Evolutionary conservation across 2,888 invertebrate genomes (phyloP).

Genomic region (Escarpia spicata): DNA sequence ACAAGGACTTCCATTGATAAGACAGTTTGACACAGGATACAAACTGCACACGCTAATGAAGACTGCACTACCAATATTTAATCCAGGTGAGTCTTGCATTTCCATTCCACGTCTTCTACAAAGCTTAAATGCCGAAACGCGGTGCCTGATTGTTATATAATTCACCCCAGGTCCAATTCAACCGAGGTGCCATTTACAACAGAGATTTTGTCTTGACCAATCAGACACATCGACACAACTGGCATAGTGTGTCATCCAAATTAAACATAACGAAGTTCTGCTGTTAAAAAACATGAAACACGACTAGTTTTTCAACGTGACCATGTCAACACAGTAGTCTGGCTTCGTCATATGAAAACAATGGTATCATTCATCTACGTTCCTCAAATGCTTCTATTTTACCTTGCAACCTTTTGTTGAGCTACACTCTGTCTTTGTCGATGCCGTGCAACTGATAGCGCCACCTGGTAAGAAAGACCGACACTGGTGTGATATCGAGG

Average conservation of each 20-base stretch:
- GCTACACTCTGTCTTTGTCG: slow-evolving; percentile 10
- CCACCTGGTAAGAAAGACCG: not conserved
- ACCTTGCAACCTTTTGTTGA: slow-evolving; percentile 6
- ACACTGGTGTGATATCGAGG: not conserved
- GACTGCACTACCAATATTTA: not conserved
- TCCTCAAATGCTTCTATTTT: not conserved
- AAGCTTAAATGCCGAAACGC: not conserved
- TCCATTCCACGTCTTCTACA: not conserved
- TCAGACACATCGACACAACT: not conserved
- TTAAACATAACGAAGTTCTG: slow-evolving; percentile 7
- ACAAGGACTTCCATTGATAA: not conserved
- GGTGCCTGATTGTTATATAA: not conserved
- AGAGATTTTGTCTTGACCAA: not conserved
- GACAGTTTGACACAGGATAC: not conserved
- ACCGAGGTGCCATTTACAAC: not conserved
- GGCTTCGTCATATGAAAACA: not conserved
- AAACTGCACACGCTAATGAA: not conserved
- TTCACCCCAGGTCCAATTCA: not conserved
- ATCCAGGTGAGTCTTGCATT: not conserved
- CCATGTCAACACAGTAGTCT: slow-evolving; percentile 2
- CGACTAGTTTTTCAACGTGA: not conserved
- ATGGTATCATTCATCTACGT: slow-evolving; percentile 12
- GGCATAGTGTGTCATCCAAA: not conserved
- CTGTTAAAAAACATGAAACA: not conserved
- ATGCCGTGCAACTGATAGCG: not conserved